Conservation (phyloP, 2,113 vertebrate genomes). For the Connochaetes taurinus region DNA sequence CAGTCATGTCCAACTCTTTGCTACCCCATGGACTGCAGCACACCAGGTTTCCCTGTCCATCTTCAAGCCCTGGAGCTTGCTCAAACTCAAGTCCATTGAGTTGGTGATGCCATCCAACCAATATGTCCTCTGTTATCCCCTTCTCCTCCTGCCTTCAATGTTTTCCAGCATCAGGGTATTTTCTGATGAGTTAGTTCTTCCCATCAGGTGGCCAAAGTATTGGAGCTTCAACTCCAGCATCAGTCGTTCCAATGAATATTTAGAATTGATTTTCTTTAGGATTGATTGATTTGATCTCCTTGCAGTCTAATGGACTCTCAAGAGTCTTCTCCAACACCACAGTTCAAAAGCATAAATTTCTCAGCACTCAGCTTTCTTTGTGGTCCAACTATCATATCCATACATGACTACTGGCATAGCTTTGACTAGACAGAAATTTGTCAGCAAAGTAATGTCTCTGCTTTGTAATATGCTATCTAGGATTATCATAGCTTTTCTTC, state of each 20-base stretch:
- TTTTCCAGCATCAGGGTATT: neutral
- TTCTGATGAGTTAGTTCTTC: neutral
- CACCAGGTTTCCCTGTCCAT: neutral
- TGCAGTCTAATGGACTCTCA: neutral
- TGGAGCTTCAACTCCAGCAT: neutral
- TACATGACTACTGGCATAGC: neutral
- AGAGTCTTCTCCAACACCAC: neutral
- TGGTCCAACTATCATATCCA: neutral
- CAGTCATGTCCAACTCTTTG: neutral
- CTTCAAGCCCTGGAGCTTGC: neutral
- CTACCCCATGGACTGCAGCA: neutral
- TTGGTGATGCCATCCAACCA: neutral
- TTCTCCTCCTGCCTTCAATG: neutral
- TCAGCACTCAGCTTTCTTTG: neutral
- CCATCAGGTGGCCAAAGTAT: neutral
- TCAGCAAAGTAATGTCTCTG: neutral
- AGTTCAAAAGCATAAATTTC: neutral
- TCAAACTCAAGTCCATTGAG: neutral
- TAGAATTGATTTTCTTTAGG: neutral
- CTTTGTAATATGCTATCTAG: neutral
- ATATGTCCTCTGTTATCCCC: neutral
- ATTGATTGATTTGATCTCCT: neutral
- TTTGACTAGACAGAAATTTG: neutral
- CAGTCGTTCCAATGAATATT: neutral
- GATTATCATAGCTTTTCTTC: neutral